These are phyloP conservation scores for Accipiter virgatus DNA, from an alignment of 2,113 vertebrate species.

Conservation along the genomic window DNA sequence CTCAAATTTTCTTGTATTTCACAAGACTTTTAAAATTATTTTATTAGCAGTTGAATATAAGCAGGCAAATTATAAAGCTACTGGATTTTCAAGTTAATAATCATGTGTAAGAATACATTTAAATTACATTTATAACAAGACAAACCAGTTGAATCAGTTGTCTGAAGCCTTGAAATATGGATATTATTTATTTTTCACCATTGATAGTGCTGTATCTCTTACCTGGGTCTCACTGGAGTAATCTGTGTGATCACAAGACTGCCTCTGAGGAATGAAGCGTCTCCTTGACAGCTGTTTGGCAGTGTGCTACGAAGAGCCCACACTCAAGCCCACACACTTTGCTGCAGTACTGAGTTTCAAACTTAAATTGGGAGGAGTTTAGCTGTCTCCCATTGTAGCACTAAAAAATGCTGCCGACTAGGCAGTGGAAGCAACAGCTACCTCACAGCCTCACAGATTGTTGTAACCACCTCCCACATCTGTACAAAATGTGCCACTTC, in stretches of 20 bases:
- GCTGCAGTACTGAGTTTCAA: not conserved
- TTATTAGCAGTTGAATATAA: not conserved
- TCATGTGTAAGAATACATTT: not conserved
- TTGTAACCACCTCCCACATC: not conserved
- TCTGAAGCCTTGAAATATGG: not conserved
- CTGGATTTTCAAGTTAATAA: conserved; percentile 9
- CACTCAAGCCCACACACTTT: rapidly evolving
- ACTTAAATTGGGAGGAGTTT: not conserved
- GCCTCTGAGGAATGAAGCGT: not conserved
- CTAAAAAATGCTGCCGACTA: rapidly evolving
- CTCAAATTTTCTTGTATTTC: not conserved
- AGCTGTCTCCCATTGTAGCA: not conserved
- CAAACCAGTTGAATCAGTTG: not conserved
- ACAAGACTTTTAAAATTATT: not conserved
- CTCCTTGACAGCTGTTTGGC: not conserved
- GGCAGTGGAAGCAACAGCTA: not conserved
- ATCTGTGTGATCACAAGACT: not conserved
- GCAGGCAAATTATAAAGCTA: not conserved
- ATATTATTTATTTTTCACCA: not conserved
- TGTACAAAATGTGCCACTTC: not conserved
- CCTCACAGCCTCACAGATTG: not conserved
- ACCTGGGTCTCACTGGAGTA: not conserved
- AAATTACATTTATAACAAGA: not conserved
- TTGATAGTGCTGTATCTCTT: not conserved
- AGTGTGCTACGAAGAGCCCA: not conserved